These are phyloP conservation scores for Hoplostethus atlanticus DNA, from an alignment of 2,797 vertebrate species.

Conservation along the genomic window DNA sequence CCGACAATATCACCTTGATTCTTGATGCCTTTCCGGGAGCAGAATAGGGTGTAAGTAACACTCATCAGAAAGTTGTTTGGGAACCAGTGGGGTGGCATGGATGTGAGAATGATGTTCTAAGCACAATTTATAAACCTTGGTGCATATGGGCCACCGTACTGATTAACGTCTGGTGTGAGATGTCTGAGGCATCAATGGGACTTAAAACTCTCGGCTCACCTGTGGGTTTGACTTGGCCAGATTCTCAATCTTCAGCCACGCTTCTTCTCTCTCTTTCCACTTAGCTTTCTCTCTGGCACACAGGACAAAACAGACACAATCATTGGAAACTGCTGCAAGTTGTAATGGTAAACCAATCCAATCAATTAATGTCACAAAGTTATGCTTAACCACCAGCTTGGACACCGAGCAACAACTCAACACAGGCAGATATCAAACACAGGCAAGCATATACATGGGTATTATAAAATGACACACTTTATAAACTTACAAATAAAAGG, in stretches of 20 bases:
- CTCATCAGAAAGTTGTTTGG: too few relatives aligned
- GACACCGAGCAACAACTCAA: background rate
- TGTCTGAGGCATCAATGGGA: background rate
- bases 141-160: too few relatives aligned
- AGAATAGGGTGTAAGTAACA: too few relatives aligned
- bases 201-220: conserved; percentile 81
- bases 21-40: too few relatives aligned
- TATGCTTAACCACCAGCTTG: background rate
- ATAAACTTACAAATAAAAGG: too few relatives aligned
- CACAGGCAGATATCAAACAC: too few relatives aligned
- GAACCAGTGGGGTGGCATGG: too few relatives aligned
- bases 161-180: background rate
- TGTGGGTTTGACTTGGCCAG: conserved; percentile 98
- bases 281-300: conserved; percentile 95
- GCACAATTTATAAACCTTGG: too few relatives aligned
- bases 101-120: too few relatives aligned
- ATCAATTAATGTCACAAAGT: background rate
- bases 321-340: conserved; percentile 3
- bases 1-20: too few relatives aligned
- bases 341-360: background rate
- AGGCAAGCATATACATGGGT: too few relatives aligned
- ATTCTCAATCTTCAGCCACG: conserved; percentile 99
- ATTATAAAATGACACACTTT: background rate
- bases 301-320: conserved; percentile 18
- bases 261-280: conserved; percentile 97